Conservation (phyloP, 2,888 invertebrate genomes). For the Phanerotoma sp. region DNA sequence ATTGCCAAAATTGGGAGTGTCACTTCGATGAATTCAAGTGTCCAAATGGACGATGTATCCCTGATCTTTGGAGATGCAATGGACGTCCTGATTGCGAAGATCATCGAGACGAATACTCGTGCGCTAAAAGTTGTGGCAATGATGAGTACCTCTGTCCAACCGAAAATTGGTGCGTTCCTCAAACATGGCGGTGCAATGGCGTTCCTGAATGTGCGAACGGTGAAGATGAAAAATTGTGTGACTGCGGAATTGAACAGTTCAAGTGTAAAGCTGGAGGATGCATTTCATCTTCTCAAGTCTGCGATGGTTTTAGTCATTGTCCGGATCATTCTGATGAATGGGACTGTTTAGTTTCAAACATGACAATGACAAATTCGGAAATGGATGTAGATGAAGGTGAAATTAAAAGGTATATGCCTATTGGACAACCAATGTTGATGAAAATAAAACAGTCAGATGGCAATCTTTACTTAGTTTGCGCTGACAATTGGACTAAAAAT, state of each 20-base stretch:
- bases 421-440: constrained; percentile 8
- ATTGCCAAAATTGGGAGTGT: constrained; percentile 62
- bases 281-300: constrained; percentile 58
- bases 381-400: constrained; percentile 32
- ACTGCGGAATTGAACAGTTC: constrained; percentile 62
- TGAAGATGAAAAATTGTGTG: constrained; percentile 64
- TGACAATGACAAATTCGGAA: constrained; percentile 35
- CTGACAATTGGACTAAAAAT: constrained; percentile 61
- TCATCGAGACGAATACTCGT: constrained; percentile 62
- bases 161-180: constrained; percentile 64
- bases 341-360: constrained; percentile 57
- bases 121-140: constrained; percentile 59
- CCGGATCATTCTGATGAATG: constrained; percentile 67
- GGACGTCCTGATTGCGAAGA: constrained; percentile 63
- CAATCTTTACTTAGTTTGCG: constrained; percentile 59
- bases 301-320: constrained; percentile 65
- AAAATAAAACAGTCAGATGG: constrained; percentile 42
- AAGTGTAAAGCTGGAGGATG: constrained; percentile 65
- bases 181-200: constrained; percentile 64
- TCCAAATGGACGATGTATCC: constrained; percentile 60
- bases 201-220: constrained; percentile 61
- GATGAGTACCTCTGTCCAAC: constrained; percentile 63
- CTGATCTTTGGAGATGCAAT: constrained; percentile 63
- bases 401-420: constrained; percentile 30
- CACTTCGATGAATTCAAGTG: constrained; percentile 63